Evolutionary conservation across 2,797 vertebrate species (phyloP).

Genomic region (Anomalospiza imberbis): DNA sequence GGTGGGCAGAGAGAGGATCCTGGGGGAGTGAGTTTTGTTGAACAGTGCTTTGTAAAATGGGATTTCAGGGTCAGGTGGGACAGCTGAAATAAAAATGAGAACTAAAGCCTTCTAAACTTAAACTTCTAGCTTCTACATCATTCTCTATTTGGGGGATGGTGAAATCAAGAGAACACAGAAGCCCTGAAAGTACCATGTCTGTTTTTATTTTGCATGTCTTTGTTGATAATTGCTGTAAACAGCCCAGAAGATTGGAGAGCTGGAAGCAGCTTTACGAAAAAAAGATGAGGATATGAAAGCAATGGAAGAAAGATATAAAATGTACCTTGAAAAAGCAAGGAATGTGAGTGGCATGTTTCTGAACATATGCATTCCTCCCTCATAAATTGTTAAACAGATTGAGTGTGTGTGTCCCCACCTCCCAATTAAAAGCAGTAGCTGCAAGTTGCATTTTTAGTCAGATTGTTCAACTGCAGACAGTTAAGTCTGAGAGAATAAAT

Average conservation of each 20-base stretch:
- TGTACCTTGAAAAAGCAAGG: slow-evolving; percentile 97
- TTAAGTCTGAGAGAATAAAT: background rate
- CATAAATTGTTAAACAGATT: background rate
- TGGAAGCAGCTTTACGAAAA: slow-evolving; percentile 92
- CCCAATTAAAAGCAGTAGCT: background rate
- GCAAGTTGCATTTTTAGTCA: background rate
- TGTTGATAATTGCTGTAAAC: slow-evolving; percentile 16
- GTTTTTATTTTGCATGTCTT: background rate
- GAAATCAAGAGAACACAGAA: background rate
- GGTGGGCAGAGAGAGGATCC: background rate
- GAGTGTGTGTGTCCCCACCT: background rate
- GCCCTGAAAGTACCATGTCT: background rate
- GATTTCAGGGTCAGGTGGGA: background rate
- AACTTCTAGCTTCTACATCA: background rate
- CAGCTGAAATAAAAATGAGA: background rate
- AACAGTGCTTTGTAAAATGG: background rate
- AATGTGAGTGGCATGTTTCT: slow-evolving; percentile 80
- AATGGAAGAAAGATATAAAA: slow-evolving; percentile 99
- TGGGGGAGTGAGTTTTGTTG: background rate
- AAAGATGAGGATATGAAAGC: slow-evolving; percentile 99
- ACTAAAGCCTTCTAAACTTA: background rate
- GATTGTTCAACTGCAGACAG: background rate
- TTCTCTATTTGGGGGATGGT: background rate
- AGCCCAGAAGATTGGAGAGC: slow-evolving; percentile 90
- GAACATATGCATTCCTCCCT: background rate